A percentile compares a stretch with the other conserved stretches of the same genome.
Evolutionary conservation across 92 coral and sea anemone species (phyloP).

Genomic region (Montipora capitata): DNA sequence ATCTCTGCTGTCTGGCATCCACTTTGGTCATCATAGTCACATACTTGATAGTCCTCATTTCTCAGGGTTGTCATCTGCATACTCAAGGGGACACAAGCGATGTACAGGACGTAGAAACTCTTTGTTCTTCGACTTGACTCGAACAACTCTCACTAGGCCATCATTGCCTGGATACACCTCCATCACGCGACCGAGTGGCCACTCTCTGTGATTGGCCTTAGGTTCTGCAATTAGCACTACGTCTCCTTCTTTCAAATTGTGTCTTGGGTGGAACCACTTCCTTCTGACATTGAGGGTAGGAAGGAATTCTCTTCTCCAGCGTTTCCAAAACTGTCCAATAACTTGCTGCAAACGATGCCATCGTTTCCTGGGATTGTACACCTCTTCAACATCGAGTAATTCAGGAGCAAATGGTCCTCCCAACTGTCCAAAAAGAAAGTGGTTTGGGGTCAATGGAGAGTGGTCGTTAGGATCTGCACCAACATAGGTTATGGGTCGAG

Average conservation of each 20-base stretch:
- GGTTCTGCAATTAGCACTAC: conserved; percentile 70
- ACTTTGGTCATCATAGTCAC: conserved; percentile 1
- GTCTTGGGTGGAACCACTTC: conserved; percentile 78
- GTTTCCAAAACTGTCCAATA: conserved; percentile 76
- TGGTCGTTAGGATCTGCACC: conserved; percentile 47
- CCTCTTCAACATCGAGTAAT: conserved; percentile 46
- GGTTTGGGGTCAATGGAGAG: conserved; percentile 45
- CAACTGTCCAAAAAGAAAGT: conserved; percentile 45
- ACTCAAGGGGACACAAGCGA: conserved; percentile 68
- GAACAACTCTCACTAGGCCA: conserved; percentile 66
- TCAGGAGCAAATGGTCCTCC: conserved; percentile 81
- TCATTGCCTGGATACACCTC: conserved; percentile 43
- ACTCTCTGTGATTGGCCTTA: conserved; percentile 59
- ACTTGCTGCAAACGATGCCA: conserved; percentile 82
- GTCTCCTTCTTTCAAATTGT: conserved; percentile 59
- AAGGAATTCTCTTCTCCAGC: conserved; percentile 74
- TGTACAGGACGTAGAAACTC: conserved; percentile 62
- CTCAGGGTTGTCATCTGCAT: conserved; percentile 27
- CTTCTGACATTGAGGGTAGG: conserved; percentile 63
- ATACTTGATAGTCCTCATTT: neutral
- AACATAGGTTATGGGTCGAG: conserved; percentile 26
- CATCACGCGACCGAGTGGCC: conserved; percentile 70
- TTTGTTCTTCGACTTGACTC: conserved; percentile 28
- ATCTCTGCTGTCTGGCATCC: neutral
- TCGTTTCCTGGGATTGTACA: conserved; percentile 63